Evolutionary conservation across 2,888 invertebrate genomes (phyloP).

Genomic region (Leptothorax acervorum): DNA sequence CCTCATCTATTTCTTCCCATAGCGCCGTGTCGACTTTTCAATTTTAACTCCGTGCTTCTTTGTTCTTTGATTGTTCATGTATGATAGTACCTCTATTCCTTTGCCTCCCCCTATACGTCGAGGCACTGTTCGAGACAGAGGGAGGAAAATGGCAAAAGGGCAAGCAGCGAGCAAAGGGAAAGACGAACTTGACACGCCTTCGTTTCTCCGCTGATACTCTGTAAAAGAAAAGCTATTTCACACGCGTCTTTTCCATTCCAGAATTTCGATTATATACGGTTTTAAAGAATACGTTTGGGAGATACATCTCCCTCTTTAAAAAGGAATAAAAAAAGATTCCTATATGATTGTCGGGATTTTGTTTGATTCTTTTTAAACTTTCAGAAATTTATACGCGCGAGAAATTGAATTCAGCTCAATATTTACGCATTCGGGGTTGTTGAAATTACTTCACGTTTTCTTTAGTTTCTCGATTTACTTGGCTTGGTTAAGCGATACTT

Average conservation of each 20-base stretch:
- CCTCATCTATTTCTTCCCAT: slow-evolving; percentile 37
- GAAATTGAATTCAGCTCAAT: not conserved
- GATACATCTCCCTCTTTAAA: not conserved
- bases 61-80: slow-evolving; percentile 72
- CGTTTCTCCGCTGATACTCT: slow-evolving; percentile 38
- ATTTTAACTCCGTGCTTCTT: slow-evolving; percentile 61
- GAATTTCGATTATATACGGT: slow-evolving; percentile 14
- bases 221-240: slow-evolving; percentile 44
- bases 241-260: not conserved
- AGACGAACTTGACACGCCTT: slow-evolving; percentile 63
- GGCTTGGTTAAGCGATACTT: slow-evolving; percentile 16
- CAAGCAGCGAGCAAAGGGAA: slow-evolving; percentile 64
- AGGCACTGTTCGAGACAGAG: slow-evolving; percentile 38
- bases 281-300: not conserved
- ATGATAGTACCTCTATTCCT: slow-evolving; percentile 64
- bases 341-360: not conserved
- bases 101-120: slow-evolving; percentile 40
- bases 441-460: not conserved
- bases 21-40: slow-evolving; percentile 58
- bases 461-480: slow-evolving; percentile 1
- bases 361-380: not conserved
- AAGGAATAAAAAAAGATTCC: slow-evolving; percentile 1
- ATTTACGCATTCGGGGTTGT: not conserved
- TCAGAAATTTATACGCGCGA: not conserved
- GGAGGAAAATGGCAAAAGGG: slow-evolving; percentile 56